Percentiles rank a stretch among this genome's conserved stretches.
Conservation (phyloP, 2,888 invertebrate genomes). For the Blomia tropicalis region DNA sequence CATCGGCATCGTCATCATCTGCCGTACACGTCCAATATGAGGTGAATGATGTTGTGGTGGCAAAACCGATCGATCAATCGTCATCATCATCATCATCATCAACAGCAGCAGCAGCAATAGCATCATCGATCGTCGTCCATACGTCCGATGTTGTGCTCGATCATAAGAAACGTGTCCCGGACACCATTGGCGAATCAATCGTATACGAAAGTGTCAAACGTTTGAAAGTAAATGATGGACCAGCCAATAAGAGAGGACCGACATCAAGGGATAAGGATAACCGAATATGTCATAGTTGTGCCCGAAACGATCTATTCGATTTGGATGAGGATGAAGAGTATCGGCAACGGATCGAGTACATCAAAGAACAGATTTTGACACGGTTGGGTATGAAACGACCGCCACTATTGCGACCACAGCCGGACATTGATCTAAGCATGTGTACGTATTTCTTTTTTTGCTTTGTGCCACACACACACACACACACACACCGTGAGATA, state of each 20-base stretch:
- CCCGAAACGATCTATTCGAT: background rate
- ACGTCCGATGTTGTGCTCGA: too few species aligned
- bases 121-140: background rate
- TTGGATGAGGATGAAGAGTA: constrained; percentile 18
- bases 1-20: too few species aligned
- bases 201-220: background rate
- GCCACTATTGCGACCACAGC: constrained; percentile 9
- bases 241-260: too few species aligned
- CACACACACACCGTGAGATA: background rate
- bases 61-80: background rate
- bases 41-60: too few species aligned
- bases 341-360: constrained; percentile 22
- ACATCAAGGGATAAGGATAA: background rate
- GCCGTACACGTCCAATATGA: too few species aligned
- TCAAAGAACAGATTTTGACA: constrained; percentile 24
- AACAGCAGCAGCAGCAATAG: background rate
- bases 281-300: constrained; percentile 2
- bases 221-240: too few species aligned
- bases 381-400: constrained; percentile 22
- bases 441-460: background rate
- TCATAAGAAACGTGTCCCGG: too few species aligned
- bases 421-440: constrained; percentile 9
- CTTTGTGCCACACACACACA: background rate
- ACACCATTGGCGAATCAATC: background rate
- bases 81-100: background rate